These are phyloP conservation scores for Hystrix brachyura DNA, from an alignment of 2,113 vertebrate species.

Conservation along the genomic window DNA sequence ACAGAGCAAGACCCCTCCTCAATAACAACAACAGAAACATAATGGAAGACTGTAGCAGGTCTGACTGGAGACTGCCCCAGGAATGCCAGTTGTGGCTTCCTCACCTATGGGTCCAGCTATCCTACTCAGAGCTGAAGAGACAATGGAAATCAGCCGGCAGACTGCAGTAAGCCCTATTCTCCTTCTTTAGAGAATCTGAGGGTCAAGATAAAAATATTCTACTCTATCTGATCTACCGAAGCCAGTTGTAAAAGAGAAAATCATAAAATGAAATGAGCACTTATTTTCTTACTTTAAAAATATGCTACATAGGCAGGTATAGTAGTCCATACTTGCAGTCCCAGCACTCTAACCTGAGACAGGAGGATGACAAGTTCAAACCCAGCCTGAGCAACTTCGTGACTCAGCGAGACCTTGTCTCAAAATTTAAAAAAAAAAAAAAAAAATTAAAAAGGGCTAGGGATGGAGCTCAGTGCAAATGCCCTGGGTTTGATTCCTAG, in stretches of 20 bases:
- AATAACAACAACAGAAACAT: neutral
- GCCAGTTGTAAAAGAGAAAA: neutral
- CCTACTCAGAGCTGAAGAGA: neutral
- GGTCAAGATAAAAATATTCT: neutral
- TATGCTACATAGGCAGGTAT: neutral
- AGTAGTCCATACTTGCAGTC: neutral
- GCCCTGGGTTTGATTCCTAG: neutral
- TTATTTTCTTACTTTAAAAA: neutral
- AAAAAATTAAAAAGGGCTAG: neutral
- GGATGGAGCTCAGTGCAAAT: neutral
- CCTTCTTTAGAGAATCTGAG: neutral
- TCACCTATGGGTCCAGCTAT: neutral
- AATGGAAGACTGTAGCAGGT: neutral
- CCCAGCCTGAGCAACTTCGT: neutral
- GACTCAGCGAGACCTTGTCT: neutral
- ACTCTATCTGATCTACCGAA: neutral
- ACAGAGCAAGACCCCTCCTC: neutral
- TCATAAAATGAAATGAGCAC: neutral
- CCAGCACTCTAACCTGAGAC: neutral
- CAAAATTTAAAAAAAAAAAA: neutral
- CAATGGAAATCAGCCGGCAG: neutral
- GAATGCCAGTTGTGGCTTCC: neutral
- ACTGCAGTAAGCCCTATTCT: neutral
- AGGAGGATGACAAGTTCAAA: neutral
- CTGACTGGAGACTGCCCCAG: neutral